Evolutionary conservation across 2,113 vertebrate genomes (phyloP).

Genomic region (Abramis brama): DNA sequence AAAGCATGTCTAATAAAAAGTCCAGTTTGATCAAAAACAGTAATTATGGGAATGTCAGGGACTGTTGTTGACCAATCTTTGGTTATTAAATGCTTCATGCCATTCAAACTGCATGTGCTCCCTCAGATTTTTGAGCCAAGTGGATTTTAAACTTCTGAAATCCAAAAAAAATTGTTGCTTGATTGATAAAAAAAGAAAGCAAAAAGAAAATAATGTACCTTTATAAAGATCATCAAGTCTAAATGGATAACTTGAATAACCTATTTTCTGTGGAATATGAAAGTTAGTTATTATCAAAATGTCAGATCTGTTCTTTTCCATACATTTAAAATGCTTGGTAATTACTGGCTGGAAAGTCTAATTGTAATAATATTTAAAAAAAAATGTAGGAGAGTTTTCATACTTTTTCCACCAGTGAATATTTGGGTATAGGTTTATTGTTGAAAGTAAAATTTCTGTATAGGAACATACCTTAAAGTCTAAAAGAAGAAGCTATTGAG

Average conservation of each 20-base stretch:
- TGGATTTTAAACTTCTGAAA: background rate
- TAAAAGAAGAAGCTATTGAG: background rate
- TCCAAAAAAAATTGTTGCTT: background rate
- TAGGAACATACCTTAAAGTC: background rate
- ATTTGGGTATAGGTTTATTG: background rate
- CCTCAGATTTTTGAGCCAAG: background rate
- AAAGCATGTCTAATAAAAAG: background rate
- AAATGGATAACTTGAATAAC: background rate
- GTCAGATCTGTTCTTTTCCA: background rate
- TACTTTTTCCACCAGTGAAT: background rate
- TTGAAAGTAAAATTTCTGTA: background rate
- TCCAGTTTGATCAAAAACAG: background rate
- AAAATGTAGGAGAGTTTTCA: background rate
- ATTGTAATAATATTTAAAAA: background rate
- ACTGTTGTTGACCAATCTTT: background rate
- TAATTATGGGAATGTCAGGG: background rate
- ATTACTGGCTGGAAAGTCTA: background rate
- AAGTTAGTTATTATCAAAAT: constrained; percentile 13
- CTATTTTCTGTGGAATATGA: background rate
- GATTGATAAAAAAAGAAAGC: background rate
- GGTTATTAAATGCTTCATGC: background rate
- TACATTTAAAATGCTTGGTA: background rate
- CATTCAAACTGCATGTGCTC: background rate
- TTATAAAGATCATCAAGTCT: background rate
- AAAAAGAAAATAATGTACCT: background rate